Conservation (phyloP, 2,888 invertebrate species). For the Ditylenchus weischeri region DNA sequence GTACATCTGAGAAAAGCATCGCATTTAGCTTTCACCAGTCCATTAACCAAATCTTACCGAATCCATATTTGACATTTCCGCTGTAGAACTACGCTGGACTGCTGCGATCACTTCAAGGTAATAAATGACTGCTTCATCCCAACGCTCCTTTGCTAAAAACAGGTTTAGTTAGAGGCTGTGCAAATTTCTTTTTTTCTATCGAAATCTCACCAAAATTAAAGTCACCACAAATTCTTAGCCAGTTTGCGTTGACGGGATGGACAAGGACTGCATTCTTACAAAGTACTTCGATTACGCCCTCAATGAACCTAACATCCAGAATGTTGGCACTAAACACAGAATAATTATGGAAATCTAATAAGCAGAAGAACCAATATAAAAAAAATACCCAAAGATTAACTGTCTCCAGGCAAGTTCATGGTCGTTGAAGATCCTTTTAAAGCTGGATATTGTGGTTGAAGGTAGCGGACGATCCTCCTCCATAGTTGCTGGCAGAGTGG, state of each 20-base stretch:
- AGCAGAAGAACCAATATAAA: background rate
- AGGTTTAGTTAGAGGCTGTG: background rate
- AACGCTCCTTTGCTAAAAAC: constrained; percentile 17
- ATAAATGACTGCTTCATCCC: constrained; percentile 14
- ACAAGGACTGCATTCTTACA: constrained; percentile 24
- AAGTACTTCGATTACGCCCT: constrained; percentile 22
- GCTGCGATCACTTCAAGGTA: constrained; percentile 23
- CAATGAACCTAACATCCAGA: constrained; percentile 19
- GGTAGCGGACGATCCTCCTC: background rate
- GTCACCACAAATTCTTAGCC: constrained; percentile 28
- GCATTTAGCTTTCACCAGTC: too few species aligned
- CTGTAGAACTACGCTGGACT: constrained; percentile 20
- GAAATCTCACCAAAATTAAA: constrained; percentile 24
- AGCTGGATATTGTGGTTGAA: background rate
- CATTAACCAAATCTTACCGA: background rate
- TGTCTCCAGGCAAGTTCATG: constrained; percentile 6
- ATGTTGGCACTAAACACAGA: background rate
- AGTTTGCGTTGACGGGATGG: constrained; percentile 22
- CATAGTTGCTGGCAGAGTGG: constrained; percentile 3
- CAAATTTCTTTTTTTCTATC: background rate
- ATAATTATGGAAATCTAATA: too few species aligned
- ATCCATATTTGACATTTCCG: constrained; percentile 12
- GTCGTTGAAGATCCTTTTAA: constrained; percentile 1
- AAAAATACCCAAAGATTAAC: constrained; percentile 2
- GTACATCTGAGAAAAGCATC: constrained; percentile 15